Base-by-base conservation (phyloP, 2,888 invertebrate species). In the Acanthosoma haemorrhoidale region DNA sequence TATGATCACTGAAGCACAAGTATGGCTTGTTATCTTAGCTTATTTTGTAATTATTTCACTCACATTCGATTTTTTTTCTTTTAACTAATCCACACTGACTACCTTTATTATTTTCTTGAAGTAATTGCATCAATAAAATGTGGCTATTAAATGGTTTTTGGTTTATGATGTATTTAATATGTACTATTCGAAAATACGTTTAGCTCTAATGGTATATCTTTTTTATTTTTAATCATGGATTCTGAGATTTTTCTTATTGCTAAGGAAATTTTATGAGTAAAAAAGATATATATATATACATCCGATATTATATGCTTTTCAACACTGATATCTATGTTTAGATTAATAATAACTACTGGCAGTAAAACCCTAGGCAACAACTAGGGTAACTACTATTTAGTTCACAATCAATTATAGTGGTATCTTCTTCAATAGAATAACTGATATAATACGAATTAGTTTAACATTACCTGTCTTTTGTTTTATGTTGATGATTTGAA, bases 1-100 rank as follows among this genome's bases (percentile, higher is more conserved):
- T 51, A 16, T 57, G 13, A 29, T 67, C 67, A 67, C 67, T 67
- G 57, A 67, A 67, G 67, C 67, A 67, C 67, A 31, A 67, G 51
- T 43, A 51, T 51, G 43, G 67, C 51, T 51, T 67, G 43, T 32
- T 67, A 43, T 39, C 31, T 64, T 64, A 64, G 64, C 64, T 64
- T 61, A 39, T 21, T 51, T 64, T 64, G 11, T 64, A 41, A 51
- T 29, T 51, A 4, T 51, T 51, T 51, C 29, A n/a, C 25, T 64
- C 64, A 64, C 64, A 41, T 64, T 61, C 25, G 39, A 64, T 64
- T 39, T 61, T n/a, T n/a, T n/a, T 64, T 41, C 64, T 41, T 64
- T 64, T 39, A 15, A 21, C 39, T 29, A 25, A 36, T 13, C n/a
- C 39, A 64, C 64, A 39, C 64, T 64, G 25, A 64, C 29, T 21